Evolutionary conservation across 2,113 vertebrate species (phyloP).

Genomic region (Gracilinanus agilis): DNA sequence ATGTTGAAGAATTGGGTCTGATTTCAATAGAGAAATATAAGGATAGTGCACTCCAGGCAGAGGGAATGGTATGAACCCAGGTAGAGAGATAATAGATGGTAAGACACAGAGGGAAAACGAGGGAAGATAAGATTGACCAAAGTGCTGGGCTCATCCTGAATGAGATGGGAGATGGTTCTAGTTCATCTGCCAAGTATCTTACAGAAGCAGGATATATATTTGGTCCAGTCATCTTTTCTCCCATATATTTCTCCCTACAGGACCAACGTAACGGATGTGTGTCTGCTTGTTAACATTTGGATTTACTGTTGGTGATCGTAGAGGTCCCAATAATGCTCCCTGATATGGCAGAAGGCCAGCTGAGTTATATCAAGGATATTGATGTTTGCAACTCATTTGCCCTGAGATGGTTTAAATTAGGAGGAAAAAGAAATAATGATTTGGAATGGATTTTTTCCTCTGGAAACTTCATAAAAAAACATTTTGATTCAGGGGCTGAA

Average conservation of each 20-base stretch:
- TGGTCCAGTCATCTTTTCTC: not conserved
- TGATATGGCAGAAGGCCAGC: constrained; percentile 65
- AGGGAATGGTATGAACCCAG: not conserved
- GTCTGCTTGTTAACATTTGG: constrained; percentile 39
- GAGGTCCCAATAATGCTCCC: not conserved
- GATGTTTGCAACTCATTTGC: constrained; percentile 45
- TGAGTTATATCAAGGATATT: constrained; percentile 29
- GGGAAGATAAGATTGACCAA: not conserved
- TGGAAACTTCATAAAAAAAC: constrained; percentile 37
- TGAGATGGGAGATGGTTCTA: not conserved
- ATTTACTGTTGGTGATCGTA: constrained; percentile 48
- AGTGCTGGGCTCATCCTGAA: not conserved
- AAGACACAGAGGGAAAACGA: not conserved
- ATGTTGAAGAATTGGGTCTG: not conserved
- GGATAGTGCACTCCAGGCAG: not conserved
- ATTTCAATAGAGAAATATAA: not conserved
- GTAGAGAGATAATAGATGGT: not conserved
- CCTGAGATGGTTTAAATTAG: constrained; percentile 45
- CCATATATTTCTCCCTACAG: not conserved
- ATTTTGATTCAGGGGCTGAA: not conserved
- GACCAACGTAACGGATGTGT: not conserved
- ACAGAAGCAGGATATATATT: not conserved
- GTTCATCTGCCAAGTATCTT: not conserved
- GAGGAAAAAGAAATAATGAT: constrained; percentile 46
- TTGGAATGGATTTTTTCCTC: constrained; percentile 42